phyloP scores from a whole-genome alignment of 2,113 vertebrate species.

The Ophiodon elongatus region DNA sequence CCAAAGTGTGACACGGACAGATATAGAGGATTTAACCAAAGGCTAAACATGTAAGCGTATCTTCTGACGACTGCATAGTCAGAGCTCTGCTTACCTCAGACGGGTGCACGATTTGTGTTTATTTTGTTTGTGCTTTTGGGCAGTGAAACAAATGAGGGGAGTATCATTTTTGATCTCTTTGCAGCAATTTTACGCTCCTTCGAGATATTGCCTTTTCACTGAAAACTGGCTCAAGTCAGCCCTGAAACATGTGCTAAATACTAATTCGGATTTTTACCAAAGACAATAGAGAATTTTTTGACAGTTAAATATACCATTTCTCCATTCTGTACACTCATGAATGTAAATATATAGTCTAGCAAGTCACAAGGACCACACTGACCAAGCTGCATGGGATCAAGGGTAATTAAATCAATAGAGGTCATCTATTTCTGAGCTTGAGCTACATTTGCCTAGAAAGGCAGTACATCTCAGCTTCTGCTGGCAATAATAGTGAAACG shows the following conservation, averaged over 20 bases:
- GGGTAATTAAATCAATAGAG: slow-evolving; percentile 73
- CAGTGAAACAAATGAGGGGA: slow-evolving; percentile 6
- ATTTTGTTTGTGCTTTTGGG: slow-evolving; percentile 22
- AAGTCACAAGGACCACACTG: slow-evolving; percentile 39
- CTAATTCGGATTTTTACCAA: slow-evolving; percentile 16
- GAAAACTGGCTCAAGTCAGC: slow-evolving; percentile 13
- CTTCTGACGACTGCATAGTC: slow-evolving; percentile 30
- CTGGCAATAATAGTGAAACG: slow-evolving; percentile 61
- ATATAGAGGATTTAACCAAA: slow-evolving; percentile 47
- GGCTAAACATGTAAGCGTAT: slow-evolving; percentile 46
- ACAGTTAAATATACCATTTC: not conserved
- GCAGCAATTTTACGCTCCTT: not conserved
- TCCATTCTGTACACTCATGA: slow-evolving; percentile 10
- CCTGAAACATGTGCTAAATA: slow-evolving; percentile 16
- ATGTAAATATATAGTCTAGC: slow-evolving; percentile 29
- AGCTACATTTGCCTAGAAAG: slow-evolving; percentile 48
- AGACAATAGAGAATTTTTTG: not conserved
- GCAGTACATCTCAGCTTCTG: slow-evolving; percentile 47
- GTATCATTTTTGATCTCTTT: slow-evolving; percentile 5
- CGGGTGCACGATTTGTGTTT: slow-evolving; percentile 29
- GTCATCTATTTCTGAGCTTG: slow-evolving; percentile 63
- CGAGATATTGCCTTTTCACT: slow-evolving; percentile 11
- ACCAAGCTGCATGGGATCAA: slow-evolving; percentile 52
- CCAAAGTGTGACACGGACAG: slow-evolving; percentile 48
- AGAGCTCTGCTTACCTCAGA: slow-evolving; percentile 25